Evolutionary conservation across 2,888 invertebrate genomes (phyloP).

Genomic region (Cantharis lateralis): DNA sequence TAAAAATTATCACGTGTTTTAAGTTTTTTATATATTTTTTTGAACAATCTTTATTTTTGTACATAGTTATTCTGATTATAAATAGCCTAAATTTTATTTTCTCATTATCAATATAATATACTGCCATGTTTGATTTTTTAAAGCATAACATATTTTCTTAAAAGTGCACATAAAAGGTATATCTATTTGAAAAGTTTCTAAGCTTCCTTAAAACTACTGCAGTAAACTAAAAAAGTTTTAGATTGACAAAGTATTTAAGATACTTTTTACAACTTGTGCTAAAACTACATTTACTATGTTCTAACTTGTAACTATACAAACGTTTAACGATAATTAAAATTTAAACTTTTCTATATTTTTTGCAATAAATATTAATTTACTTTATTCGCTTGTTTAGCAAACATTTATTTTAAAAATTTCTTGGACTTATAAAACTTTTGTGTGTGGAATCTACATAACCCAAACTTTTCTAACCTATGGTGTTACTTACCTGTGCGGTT

Average conservation of each 20-base stretch:
- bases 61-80: not conserved
- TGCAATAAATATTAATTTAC: not conserved
- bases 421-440: not conserved
- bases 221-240: not conserved
- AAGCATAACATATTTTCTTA: not conserved
- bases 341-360: not conserved
- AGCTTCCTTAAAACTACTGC: not conserved
- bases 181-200: not conserved
- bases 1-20: not conserved
- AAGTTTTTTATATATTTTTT: not conserved
- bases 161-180: not conserved
- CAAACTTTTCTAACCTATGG: constrained; percentile 17
- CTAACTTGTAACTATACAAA: not conserved
- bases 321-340: not conserved
- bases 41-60: not conserved
- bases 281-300: not conserved
- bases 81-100: not conserved
- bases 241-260: not conserved
- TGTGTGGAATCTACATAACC: constrained; percentile 25
- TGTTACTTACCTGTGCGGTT: constrained; percentile 33
- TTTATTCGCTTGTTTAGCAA: not conserved
- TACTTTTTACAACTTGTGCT: not conserved
- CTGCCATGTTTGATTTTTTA: not conserved
- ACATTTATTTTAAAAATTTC: not conserved
- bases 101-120: not conserved